Base-by-base conservation (phyloP, 2,797 vertebrate genomes). In the Acropternis orthonyx region DNA sequence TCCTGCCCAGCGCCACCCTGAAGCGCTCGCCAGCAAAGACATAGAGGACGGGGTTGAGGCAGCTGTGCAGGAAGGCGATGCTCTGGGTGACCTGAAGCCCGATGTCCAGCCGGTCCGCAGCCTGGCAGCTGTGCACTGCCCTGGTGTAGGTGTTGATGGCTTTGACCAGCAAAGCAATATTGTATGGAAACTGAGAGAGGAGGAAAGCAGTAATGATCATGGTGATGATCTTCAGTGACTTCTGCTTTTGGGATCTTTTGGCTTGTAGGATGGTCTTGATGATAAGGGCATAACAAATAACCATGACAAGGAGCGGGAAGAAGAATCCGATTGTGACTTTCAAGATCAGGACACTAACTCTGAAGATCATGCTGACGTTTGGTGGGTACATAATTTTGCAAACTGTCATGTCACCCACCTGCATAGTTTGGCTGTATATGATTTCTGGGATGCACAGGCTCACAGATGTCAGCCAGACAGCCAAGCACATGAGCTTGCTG, bases 21-120 rank as follows among this genome's bases (percentile, higher is more conserved):
- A 99, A 99, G 9, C 98, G 97, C 54, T 99, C 98, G 0, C 99
- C 99, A 8, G 99, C 97, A 49, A 99, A 99, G 52, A 98, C 98
- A 0, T 99, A 99, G 73, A 99, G 97, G 81, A 99, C 96, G 0
- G 99, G 99, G 96, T 99, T 99, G 63, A 99, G 97, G 96, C 99
- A 99, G 84, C 98, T 98, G 72, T 99, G 99, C 21, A 98, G 97
- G 76, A 98, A 99, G 11, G 99, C 99, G 0, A 99, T 91, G 81
- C 97, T 98, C 94, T 98, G 98, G 26, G 98, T 98, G 36, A 99
- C 88, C 97, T 99, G 98, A 79, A 98, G 97, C 4, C 97, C 98
- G 0, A 99, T 89, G 73, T 99, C 98, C 6, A 99, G 96, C 19
- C 9, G 24, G 24, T 52, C 84, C 2, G 94, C 62, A 15, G 71